Conservation (phyloP, 2,797 vertebrate species). For the Artibeus lituratus region DNA sequence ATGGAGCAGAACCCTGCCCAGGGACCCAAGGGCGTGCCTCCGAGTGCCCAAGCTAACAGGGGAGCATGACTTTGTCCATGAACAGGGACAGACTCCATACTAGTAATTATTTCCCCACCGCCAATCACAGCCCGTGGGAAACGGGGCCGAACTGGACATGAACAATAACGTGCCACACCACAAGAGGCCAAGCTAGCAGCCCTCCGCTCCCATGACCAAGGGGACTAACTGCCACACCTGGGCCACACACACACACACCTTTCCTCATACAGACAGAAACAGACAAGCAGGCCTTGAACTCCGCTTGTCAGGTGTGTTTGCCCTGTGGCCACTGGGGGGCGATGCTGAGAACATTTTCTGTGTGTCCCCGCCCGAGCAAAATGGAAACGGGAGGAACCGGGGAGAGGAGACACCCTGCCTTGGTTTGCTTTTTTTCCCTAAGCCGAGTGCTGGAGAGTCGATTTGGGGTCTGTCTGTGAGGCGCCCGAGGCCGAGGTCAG, state of each 20-base stretch:
- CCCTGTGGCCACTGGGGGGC: fast-evolving
- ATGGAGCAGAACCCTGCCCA: background rate
- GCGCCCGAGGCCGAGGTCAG: too few relatives aligned
- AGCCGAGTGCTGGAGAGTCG: fast-evolving
- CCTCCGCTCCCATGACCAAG: background rate
- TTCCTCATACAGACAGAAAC: too few relatives aligned
- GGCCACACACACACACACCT: background rate
- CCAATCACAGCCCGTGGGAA: background rate
- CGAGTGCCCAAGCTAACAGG: fast-evolving
- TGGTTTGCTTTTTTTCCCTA: background rate
- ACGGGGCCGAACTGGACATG: fast-evolving
- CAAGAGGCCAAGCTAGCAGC: background rate
- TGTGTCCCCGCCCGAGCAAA: background rate
- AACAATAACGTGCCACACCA: too few relatives aligned
- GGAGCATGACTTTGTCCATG: background rate
- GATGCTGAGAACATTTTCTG: too few relatives aligned
- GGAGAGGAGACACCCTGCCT: too few relatives aligned
- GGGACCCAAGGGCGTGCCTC: background rate
- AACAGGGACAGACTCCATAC: fast-evolving
- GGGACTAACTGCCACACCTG: background rate
- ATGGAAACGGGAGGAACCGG: too few relatives aligned
- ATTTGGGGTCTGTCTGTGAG: background rate
- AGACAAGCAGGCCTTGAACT: background rate
- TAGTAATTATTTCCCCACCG: background rate
- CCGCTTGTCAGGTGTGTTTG: fast-evolving